Conservation (phyloP, 1,140 invertebrate species). For the Coenobita brevimanus region DNA sequence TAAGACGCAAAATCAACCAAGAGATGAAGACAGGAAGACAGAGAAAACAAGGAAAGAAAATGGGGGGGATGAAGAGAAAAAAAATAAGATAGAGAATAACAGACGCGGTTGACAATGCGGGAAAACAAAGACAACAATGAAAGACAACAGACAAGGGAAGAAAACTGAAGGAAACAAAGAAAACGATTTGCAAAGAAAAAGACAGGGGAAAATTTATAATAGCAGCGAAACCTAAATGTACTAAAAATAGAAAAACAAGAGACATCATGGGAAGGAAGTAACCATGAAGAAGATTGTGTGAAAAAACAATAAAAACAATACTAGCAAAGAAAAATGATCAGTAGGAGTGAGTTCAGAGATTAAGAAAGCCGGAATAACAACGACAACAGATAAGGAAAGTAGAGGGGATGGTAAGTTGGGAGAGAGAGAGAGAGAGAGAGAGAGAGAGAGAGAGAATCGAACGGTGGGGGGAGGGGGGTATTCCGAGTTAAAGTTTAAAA, state of each 20-base stretch:
- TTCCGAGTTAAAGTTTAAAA: too few relatives aligned
- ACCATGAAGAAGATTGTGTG: too few relatives aligned
- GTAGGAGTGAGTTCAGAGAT: background rate
- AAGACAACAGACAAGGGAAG: background rate
- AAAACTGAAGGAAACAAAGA: background rate
- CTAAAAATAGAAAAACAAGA: background rate
- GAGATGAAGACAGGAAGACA: background rate
- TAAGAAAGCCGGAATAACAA: background rate
- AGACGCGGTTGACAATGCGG: background rate
- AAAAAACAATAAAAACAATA: background rate
- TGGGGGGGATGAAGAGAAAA: background rate
- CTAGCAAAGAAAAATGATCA: background rate
- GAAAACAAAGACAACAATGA: background rate
- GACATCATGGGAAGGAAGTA: background rate
- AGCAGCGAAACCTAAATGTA: background rate
- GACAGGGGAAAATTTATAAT: background rate
- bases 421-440: conserved; percentile 10
- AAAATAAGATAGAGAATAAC: background rate
- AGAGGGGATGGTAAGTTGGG: background rate
- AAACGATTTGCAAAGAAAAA: too few relatives aligned
- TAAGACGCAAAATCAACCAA: background rate
- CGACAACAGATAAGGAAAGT: background rate
- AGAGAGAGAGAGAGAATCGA: conserved; percentile 3
- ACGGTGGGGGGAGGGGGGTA: too few relatives aligned
- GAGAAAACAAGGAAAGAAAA: background rate